These are phyloP conservation scores for Trichoplusia ni DNA, from an alignment of 1,140 invertebrate species.

Conservation along the genomic window DNA sequence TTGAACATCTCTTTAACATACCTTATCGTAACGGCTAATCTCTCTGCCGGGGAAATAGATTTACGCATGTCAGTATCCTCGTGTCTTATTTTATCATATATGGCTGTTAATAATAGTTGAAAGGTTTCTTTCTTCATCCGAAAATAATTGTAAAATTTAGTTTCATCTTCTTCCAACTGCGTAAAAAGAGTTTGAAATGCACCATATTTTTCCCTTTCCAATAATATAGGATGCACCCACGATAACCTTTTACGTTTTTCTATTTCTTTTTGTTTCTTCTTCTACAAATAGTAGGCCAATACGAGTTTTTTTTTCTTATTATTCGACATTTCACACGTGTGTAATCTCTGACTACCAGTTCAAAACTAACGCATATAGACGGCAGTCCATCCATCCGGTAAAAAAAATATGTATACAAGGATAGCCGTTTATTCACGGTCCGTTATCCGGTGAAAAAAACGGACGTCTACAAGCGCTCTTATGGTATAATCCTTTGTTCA, in stretches of 20 bases:
- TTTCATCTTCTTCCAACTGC: no score
- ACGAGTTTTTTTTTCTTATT: conserved; percentile 36
- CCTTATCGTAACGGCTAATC: conserved; percentile 35
- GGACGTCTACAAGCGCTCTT: conserved; percentile 36
- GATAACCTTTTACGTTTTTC: background rate
- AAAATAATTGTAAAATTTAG: no score
- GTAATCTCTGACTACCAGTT: conserved; percentile 32
- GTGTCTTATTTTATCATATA: no score
- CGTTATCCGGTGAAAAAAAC: no score
- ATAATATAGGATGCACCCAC: no score
- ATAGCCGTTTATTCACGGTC: conserved; percentile 22
- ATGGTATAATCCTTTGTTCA: no score
- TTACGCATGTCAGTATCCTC: no score
- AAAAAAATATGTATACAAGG: conserved; percentile 22
- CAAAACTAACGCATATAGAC: conserved; percentile 10
- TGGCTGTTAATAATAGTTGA: no score
- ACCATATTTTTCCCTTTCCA: no score
- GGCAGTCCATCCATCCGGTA: conserved; percentile 26
- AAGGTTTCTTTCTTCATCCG: no score
- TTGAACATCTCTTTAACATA: background rate
- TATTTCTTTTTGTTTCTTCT: conserved; percentile 22
- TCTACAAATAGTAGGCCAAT: conserved; percentile 22
- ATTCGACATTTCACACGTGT: conserved; percentile 44
- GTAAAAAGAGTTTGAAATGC: background rate
- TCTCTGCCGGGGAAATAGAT: conserved; percentile 19